These are phyloP conservation scores for Acropora tenuis DNA, from an alignment of 64 coral and sea anemone genomes.

Conservation along the genomic window DNA sequence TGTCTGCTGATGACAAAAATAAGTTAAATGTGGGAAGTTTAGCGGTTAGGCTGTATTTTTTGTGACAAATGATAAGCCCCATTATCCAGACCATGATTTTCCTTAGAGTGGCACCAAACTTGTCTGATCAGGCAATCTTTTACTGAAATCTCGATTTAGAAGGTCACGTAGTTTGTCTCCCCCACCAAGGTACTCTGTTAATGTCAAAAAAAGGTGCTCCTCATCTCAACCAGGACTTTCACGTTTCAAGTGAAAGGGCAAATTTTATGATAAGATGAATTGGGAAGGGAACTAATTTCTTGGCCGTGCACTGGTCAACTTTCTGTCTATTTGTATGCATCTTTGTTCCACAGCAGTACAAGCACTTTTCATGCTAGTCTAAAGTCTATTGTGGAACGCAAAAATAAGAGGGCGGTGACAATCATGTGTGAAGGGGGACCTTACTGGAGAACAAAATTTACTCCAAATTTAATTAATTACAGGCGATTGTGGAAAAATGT, in stretches of 20 bases:
- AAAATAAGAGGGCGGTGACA: background rate
- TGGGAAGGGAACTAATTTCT: background rate
- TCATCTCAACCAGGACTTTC: background rate
- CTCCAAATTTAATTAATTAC: constrained; percentile 1
- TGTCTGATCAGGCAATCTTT: constrained; percentile 13
- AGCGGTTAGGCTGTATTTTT: constrained; percentile 45
- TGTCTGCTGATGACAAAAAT: too few species aligned
- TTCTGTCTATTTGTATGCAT: background rate
- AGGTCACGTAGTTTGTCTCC: constrained; percentile 5
- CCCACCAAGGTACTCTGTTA: background rate
- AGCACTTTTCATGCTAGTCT: background rate
- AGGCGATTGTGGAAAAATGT: constrained; percentile 5
- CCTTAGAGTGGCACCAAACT: constrained; percentile 4
- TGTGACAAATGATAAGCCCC: constrained; percentile 19
- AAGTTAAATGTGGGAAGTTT: too few species aligned
- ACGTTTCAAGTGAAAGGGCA: too few species aligned
- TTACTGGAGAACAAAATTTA: constrained; percentile 9
- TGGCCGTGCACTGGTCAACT: background rate
- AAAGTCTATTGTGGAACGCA: background rate
- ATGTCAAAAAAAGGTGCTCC: background rate
- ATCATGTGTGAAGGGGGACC: background rate
- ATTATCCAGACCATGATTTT: constrained; percentile 1
- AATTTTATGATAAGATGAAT: background rate
- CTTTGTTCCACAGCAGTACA: background rate
- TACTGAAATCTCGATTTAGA: background rate